phyloP scores from a whole-genome alignment of 2,797 vertebrate species.

The Apodemus agrarius region DNA sequence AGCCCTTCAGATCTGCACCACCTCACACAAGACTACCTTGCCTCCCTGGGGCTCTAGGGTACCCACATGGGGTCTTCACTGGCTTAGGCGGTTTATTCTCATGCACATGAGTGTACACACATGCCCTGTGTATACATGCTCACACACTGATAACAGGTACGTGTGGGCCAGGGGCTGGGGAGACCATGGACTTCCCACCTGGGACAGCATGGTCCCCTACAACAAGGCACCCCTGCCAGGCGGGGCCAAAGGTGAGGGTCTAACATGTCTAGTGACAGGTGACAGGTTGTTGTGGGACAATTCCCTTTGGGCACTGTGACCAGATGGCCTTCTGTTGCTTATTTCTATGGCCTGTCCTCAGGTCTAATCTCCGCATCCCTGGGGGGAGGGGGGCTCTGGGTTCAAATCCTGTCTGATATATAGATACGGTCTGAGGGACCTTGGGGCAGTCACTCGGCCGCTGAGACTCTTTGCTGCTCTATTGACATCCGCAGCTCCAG shows the following conservation, averaged over 20 bases:
- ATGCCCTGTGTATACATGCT: no score
- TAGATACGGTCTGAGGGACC: background rate
- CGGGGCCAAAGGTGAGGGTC: no score
- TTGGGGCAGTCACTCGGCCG: no score
- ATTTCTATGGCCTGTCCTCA: background rate
- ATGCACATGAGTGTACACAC: background rate
- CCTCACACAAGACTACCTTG: fast-evolving
- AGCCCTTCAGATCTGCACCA: background rate
- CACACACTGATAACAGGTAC: background rate
- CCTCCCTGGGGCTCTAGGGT: background rate
- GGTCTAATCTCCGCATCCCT: background rate
- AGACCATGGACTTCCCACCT: background rate
- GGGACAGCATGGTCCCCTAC: background rate
- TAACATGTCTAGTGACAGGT: background rate
- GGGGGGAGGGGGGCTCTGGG: background rate
- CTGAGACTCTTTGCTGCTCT: background rate
- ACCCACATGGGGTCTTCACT: background rate
- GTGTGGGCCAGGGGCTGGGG: background rate
- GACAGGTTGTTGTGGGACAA: background rate
- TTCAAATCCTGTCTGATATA: background rate
- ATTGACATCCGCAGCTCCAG: background rate
- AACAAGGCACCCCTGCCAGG: background rate
- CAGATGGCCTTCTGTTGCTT: background rate
- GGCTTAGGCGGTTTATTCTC: background rate
- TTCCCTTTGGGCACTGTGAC: background rate